These are phyloP conservation scores for Acronicta leporina DNA, from an alignment of 2,888 invertebrate species.

Conservation along the genomic window DNA sequence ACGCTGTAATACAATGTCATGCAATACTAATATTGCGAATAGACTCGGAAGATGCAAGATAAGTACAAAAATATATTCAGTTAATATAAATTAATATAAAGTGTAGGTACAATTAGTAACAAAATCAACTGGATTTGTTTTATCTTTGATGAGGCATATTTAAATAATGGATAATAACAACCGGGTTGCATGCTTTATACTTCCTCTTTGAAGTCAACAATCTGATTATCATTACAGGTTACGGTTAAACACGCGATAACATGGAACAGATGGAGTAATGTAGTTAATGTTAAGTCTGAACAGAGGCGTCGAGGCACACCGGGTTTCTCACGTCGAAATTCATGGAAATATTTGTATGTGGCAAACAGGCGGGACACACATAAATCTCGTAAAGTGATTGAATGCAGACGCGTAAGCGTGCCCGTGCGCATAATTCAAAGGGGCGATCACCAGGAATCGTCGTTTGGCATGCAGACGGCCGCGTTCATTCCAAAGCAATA, in stretches of 20 bases:
- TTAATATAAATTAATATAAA: slow-evolving; percentile 14
- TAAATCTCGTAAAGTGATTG: slow-evolving; percentile 82
- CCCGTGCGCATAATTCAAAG: slow-evolving; percentile 86
- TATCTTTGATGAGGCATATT: slow-evolving; percentile 23
- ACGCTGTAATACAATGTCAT: too few relatives aligned
- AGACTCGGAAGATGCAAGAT: not conserved
- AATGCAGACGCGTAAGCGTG: slow-evolving; percentile 84
- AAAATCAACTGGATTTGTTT: slow-evolving; percentile 18
- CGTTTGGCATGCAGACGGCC: slow-evolving; percentile 85
- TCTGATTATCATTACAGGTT: slow-evolving; percentile 29
- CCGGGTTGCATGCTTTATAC: slow-evolving; percentile 29
- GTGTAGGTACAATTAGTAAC: slow-evolving; percentile 11
- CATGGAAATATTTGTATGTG: slow-evolving; percentile 80
- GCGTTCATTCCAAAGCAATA: slow-evolving; percentile 83
- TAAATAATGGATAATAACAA: slow-evolving; percentile 35
- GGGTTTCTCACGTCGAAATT: slow-evolving; percentile 72
- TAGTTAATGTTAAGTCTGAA: slow-evolving; percentile 38
- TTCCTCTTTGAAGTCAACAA: slow-evolving; percentile 27
- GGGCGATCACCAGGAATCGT: slow-evolving; percentile 86
- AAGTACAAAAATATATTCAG: not conserved
- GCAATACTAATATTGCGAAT: too few relatives aligned
- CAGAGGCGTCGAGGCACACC: slow-evolving; percentile 34
- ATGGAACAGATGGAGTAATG: slow-evolving; percentile 37
- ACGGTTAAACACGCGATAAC: slow-evolving; percentile 41
- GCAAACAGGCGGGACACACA: slow-evolving; percentile 73